A percentile compares a stretch with the other conserved stretches of the same genome.
These are phyloP conservation scores for Ctenomys sociabilis DNA, from an alignment of 2,113 vertebrate species.

Conservation along the genomic window DNA sequence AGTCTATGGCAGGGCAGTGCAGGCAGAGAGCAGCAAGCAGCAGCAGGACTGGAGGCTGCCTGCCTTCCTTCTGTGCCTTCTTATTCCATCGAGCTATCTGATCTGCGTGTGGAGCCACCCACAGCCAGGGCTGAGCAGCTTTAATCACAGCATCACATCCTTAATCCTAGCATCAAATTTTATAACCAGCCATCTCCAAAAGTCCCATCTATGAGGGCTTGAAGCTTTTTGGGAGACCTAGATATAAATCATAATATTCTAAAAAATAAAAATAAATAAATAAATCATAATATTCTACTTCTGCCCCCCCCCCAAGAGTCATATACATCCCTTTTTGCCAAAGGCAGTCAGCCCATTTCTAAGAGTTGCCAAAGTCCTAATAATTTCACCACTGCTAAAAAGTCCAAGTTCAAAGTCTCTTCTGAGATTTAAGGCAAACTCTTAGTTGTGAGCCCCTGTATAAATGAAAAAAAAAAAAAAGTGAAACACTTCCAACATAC, in stretches of 20 bases:
- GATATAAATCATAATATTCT: neutral
- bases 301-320: neutral
- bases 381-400: neutral
- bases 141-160: neutral
- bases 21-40: neutral
- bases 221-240: neutral
- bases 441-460: neutral
- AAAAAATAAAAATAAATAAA: no score
- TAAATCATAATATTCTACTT: neutral
- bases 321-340: neutral
- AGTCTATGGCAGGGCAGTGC: neutral
- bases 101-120: neutral
- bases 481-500: neutral
- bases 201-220: neutral
- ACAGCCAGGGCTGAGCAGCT: neutral
- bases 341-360: neutral
- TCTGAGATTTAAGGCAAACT: neutral
- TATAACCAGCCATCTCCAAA: neutral
- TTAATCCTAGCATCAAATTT: neutral
- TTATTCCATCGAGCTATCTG: neutral
- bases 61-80: neutral
- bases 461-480: neutral
- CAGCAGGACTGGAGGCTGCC: neutral
- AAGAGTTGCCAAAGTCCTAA: neutral
- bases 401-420: neutral